These are phyloP conservation scores for Operophtera brumata DNA, from an alignment of 2,888 invertebrate species.

Conservation along the genomic window DNA sequence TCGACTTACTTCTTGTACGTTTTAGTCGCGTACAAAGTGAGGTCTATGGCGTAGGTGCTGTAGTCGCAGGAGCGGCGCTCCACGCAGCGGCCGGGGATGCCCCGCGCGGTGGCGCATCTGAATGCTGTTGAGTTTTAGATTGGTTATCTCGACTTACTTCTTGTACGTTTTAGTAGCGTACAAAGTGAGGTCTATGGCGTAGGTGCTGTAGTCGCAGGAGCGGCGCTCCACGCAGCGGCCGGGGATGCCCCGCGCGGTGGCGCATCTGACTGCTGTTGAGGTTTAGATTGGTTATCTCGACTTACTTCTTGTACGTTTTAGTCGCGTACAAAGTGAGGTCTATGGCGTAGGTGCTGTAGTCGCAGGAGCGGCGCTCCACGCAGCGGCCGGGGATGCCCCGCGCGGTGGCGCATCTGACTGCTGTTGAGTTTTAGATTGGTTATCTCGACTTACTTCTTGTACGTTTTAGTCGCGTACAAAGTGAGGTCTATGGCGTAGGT, in stretches of 20 bases:
- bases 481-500: constrained; percentile 48
- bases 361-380: constrained; percentile 41
- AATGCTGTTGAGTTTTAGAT: too few species aligned
- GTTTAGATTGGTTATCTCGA: too few species aligned
- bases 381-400: constrained; percentile 43
- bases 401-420: constrained; percentile 38
- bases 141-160: too few species aligned
- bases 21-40: constrained; percentile 45
- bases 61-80: constrained; percentile 44
- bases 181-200: constrained; percentile 47
- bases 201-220: constrained; percentile 49
- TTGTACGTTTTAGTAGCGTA: constrained; percentile 43
- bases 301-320: constrained; percentile 44
- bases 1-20: too few species aligned
- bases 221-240: constrained; percentile 46
- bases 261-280: too few species aligned
- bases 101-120: constrained; percentile 37
- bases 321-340: constrained; percentile 52
- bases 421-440: too few species aligned
- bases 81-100: constrained; percentile 43
- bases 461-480: constrained; percentile 44
- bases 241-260: constrained; percentile 33
- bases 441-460: constrained; percentile 47
- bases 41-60: constrained; percentile 48
- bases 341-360: constrained; percentile 45